Evolutionary conservation across 2,113 vertebrate genomes (phyloP), one percentile per base, ranked within the genome.

Genomic region (Megaleporinus macrocephalus): DNA sequence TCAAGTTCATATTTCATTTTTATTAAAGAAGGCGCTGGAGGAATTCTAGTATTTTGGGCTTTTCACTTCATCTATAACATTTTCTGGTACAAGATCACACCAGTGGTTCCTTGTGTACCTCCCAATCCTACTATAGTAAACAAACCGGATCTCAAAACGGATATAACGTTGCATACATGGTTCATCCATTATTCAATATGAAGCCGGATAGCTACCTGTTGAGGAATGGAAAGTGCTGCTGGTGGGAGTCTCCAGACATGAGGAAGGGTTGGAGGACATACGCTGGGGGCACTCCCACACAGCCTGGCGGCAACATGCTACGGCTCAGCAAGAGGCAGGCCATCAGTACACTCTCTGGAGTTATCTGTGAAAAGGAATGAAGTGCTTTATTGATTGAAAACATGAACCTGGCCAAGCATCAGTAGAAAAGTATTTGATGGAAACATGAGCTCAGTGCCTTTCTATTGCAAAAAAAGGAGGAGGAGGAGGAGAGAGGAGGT

Each of bases 201-300:
- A 24, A 84, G 22, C 41, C 15, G 55, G 20, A 18, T 44, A 65
- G 7, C 24, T 80, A 84, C 86, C 76, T 78, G 62, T 77, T 74
- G 10, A 53, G 36, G 69, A 59, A 24, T 20, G 33, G 76, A 44
- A 24, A 20, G 24, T 36, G 51, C 29, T 0, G 41, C 51, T 41
- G 62, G 15, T 51, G 73, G 5, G 73, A 26, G 22, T 41, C 76
- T 53, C 18, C 74, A 13, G 72, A 66, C 41, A 72, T 63, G 75
- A 22, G 49, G 44, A 15, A 26, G 20, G 73, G 70, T 33, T 53
- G 78, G 18, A 79, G 53, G 22, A 44, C 47, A 53, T 49, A 62
- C 36, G 59, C 57, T 55, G 47, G 26, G 44, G 73, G 27, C 33
- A 53, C 29, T 30, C 27, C 61, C 27, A 68, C 20, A n/a, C n/a